Evolutionary conservation across 2,113 vertebrate species (phyloP).

Genomic region (Sinocyclocheilus rhinocerous): DNA sequence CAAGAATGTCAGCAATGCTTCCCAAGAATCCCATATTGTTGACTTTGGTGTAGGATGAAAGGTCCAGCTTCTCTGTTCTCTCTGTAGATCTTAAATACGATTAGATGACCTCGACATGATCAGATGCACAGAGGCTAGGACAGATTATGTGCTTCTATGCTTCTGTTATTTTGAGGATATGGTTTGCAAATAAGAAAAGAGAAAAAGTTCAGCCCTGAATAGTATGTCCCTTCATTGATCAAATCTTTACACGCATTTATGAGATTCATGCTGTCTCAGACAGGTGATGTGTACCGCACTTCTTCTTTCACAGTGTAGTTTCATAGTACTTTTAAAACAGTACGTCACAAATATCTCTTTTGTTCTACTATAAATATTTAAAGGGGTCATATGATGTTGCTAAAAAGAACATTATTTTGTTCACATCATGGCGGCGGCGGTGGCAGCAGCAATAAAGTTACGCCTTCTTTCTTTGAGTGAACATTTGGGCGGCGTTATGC

Average conservation of each 20-base stretch:
- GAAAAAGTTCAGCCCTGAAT: conserved; percentile 37
- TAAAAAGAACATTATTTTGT: too few species aligned
- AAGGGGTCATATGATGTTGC: too few species aligned
- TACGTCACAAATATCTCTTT: neutral
- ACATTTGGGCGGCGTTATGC: too few species aligned
- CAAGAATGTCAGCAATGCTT: conserved; percentile 80
- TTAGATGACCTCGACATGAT: conserved; percentile 73
- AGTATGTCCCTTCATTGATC: neutral
- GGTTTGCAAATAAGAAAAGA: conserved; percentile 41
- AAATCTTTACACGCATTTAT: conserved; percentile 23
- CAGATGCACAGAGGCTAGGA: conserved; percentile 61
- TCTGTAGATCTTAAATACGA: conserved; percentile 74
- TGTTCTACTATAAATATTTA: neutral
- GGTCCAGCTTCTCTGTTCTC: conserved; percentile 70
- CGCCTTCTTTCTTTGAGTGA: too few species aligned
- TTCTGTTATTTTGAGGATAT: conserved; percentile 59
- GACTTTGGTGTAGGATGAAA: conserved; percentile 81
- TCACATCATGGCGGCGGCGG: too few species aligned
- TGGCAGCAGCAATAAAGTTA: too few species aligned
- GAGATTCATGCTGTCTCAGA: neutral
- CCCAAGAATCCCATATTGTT: conserved; percentile 75
- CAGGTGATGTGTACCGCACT: neutral
- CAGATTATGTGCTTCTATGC: conserved; percentile 67
- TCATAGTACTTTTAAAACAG: neutral
- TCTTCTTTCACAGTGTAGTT: neutral